Percentiles rank a stretch among this genome's conserved stretches.
Conservation (phyloP, 2,888 invertebrate species). For the Odontomyia ornata region DNA sequence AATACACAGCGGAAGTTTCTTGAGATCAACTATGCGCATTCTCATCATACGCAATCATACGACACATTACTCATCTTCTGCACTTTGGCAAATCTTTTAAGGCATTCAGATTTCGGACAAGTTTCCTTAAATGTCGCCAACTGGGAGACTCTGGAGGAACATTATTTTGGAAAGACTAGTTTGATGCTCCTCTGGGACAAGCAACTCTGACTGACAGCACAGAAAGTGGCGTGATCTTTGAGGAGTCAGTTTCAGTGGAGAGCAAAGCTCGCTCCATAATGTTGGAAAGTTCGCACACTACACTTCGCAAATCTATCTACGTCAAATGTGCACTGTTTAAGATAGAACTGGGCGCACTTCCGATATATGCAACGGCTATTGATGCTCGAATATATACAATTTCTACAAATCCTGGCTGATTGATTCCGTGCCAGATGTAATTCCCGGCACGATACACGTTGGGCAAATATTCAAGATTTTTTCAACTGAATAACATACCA, state of each 20-base stretch:
- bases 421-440: background rate
- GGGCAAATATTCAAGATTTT: background rate
- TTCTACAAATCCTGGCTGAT: background rate
- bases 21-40: background rate
- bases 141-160: background rate
- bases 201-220: background rate
- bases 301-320: background rate
- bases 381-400: background rate
- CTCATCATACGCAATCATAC: background rate
- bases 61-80: too few relatives aligned
- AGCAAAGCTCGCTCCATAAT: background rate
- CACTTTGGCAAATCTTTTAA: background rate
- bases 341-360: background rate
- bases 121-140: background rate
- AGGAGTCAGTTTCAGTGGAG: background rate
- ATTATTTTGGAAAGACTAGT: background rate
- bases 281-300: background rate
- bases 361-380: background rate
- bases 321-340: background rate
- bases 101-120: background rate
- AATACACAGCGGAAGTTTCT: too few relatives aligned
- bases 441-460: background rate
- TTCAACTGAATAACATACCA: slow-evolving; percentile 67
- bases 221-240: background rate
- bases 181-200: background rate